Conservation (phyloP, 2,797 vertebrate genomes). For the Tympanoctomys barrerae region DNA sequence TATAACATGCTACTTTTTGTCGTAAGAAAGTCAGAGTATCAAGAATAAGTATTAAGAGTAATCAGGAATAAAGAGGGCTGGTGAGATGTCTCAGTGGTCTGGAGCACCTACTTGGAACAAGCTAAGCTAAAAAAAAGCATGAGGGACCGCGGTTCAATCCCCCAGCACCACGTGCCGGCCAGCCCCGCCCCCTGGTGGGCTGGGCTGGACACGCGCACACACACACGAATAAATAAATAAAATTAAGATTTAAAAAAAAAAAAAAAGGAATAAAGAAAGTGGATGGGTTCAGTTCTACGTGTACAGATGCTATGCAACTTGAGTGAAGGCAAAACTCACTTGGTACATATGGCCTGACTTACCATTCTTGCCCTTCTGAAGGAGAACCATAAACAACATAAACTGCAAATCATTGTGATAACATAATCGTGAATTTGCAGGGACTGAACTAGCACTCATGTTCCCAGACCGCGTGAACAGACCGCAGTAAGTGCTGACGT, state of each 20-base stretch:
- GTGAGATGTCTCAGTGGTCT: no score
- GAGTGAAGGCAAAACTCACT: background rate
- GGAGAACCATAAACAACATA: background rate
- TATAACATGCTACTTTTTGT: background rate
- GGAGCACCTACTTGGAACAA: no score
- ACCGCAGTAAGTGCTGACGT: fast-evolving
- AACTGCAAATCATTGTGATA: background rate
- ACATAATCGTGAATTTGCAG: background rate
- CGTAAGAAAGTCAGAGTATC: background rate
- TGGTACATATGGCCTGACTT: background rate
- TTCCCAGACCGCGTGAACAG: background rate
- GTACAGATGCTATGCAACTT: background rate
- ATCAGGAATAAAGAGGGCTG: background rate
- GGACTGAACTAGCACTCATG: background rate
- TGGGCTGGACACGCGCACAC: no score
- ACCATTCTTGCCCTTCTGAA: background rate
- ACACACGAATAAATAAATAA: no score
- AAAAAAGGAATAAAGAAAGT: background rate
- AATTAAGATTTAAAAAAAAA: no score
- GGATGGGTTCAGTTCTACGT: background rate
- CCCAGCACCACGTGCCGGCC: no score
- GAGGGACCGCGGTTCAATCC: no score
- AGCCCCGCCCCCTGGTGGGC: no score
- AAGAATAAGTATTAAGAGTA: background rate
- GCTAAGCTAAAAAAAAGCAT: no score